phyloP scores from a whole-genome alignment of 2,888 invertebrate species.

The Chymomyza amoena region DNA sequence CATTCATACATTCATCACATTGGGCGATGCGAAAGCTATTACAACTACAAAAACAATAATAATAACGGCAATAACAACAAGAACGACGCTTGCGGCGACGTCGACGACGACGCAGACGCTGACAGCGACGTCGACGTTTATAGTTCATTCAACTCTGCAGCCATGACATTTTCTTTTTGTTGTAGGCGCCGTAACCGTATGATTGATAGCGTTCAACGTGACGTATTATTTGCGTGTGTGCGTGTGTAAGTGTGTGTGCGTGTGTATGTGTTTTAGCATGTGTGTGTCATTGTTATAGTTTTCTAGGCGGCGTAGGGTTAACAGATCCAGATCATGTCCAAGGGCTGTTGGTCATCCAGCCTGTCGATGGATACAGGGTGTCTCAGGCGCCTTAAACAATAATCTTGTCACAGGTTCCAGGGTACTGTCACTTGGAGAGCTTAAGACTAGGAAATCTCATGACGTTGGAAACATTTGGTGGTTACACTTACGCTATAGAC shows the following conservation, averaged over 20 bases:
- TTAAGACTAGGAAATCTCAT: too few species aligned
- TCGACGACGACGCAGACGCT: constrained; percentile 11
- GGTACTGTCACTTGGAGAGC: too few species aligned
- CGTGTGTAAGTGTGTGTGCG: neutral
- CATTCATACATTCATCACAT: too few species aligned
- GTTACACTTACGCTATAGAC: too few species aligned
- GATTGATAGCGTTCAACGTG: constrained; percentile 35
- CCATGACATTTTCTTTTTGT: constrained; percentile 66
- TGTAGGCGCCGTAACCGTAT: constrained; percentile 23
- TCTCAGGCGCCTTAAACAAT: too few species aligned
- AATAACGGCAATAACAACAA: constrained; percentile 7
- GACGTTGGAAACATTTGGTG: too few species aligned
- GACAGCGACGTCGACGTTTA: constrained; percentile 7
- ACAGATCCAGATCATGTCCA: neutral
- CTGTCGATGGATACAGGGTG: too few species aligned
- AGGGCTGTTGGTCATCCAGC: too few species aligned
- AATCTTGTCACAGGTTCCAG: too few species aligned
- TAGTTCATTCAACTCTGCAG: constrained; percentile 75
- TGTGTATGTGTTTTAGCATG: constrained; percentile 18
- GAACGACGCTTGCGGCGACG: constrained; percentile 4
- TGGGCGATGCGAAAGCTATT: neutral
- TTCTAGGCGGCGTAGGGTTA: neutral
- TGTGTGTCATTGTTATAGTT: constrained; percentile 52
- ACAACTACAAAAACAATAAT: neutral
- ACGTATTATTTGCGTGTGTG: constrained; percentile 15